Conservation (phyloP, 2,113 vertebrate genomes). For the Dermatemys mawii region DNA sequence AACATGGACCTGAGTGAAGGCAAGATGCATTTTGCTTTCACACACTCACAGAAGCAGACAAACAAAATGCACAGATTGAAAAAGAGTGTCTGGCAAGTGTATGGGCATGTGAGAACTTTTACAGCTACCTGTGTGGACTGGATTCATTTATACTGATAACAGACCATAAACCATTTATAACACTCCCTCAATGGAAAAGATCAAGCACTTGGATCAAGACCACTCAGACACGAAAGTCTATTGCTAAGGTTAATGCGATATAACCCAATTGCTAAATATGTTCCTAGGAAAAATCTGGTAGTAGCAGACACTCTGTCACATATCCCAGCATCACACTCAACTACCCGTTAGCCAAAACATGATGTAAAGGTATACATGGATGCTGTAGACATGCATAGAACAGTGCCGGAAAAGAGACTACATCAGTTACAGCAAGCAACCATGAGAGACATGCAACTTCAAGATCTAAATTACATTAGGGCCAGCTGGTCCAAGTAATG, state of each 20-base stretch:
- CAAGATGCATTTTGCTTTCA: neutral
- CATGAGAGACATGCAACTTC: no score
- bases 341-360: no score
- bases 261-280: neutral
- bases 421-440: no score
- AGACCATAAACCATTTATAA: neutral
- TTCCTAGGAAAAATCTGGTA: no score
- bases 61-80: neutral
- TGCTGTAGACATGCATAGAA: no score
- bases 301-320: no score
- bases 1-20: neutral
- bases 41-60: neutral
- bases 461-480: no score
- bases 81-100: neutral
- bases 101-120: neutral
- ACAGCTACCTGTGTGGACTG: neutral
- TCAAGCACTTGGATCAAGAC: no score
- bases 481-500: no score
- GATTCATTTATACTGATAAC: neutral
- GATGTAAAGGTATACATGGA: no score
- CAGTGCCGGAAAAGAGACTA: no score
- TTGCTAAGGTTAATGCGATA: neutral
- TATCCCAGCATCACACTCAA: no score
- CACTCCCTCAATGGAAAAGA: neutral
- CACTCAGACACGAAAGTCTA: neutral